Base-by-base conservation (phyloP, 1,140 invertebrate species). In the Drosophila bocki region DNA sequence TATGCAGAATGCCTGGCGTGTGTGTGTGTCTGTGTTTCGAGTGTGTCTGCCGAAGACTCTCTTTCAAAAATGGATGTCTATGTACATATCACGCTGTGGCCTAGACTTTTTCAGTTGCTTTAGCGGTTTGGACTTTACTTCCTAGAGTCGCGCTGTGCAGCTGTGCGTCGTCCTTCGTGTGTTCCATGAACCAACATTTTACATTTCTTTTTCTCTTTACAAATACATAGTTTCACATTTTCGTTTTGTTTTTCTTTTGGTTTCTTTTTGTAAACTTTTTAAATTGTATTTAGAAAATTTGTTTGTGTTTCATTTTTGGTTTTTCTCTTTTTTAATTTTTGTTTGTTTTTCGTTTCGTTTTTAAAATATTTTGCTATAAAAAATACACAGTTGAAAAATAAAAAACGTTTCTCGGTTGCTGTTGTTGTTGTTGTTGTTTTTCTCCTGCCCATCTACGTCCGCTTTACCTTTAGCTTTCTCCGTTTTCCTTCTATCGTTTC, bases 321-420 rank as follows among this genome's bases (percentile, higher is more conserved):
- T 26, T 47, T 68, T 63, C 42, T n/a, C 45, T 65, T 58, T 58
- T 65, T 77, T 60, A 45, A 59, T 79, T 74, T 78, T 86, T 77
- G 74, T 22, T 26, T 64, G 19, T 60, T 51, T 42, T 42, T 47
- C 57, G 56, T 72, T 42, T 41, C 19, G 13, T 76, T 83, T 86
- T 83, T 83, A 83, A 87, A 88, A 88, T 84, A 84, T 78, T 84
- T 87, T 64, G 45, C 80, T 87, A 87, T 87, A 87, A 87, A 87
- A 87, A 88, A 88, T 87, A 78, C 75, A 77, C 78, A 83, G 84
- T 87, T 87, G 83, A 87, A 87, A 87, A 87, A 86, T 88, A 88
- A 86, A 80, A 86, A 86, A 83, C 78, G 70, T 85, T 65, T 85
- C 26, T 80, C 79, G 74, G 64, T 86, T 78, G 60, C 78, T 83